Evolutionary conservation across 2,113 vertebrate species (phyloP).

Genomic region (Coturnix japonica): DNA sequence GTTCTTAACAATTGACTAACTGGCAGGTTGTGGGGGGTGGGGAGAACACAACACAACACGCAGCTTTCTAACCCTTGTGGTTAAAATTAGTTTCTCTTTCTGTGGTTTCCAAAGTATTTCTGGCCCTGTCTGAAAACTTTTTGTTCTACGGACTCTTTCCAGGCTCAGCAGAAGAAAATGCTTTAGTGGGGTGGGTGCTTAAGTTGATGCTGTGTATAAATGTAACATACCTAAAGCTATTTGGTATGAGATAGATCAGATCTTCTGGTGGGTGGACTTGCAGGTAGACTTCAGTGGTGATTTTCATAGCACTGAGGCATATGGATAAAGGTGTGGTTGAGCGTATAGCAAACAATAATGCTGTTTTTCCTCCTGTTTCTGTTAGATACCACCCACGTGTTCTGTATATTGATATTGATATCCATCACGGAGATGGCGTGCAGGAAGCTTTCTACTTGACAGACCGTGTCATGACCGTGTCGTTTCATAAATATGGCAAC

Average conservation of each 20-base stretch:
- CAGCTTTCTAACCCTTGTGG: neutral
- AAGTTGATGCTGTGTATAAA: neutral
- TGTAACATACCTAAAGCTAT: accelerated
- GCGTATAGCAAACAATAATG: neutral
- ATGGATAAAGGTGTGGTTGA: neutral
- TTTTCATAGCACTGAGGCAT: neutral
- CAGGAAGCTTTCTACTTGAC: constrained; percentile 99
- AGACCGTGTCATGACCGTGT: constrained; percentile 97
- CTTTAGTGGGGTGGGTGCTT: neutral
- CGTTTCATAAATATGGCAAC: constrained; percentile 99
- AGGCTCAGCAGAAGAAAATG: neutral
- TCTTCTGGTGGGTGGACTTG: neutral
- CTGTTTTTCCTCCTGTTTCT: neutral
- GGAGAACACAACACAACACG: neutral
- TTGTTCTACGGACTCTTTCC: accelerated
- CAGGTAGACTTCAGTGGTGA: accelerated
- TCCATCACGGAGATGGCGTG: constrained; percentile 96
- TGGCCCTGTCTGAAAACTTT: neutral
- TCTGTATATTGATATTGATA: constrained; percentile 98
- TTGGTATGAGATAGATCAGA: neutral
- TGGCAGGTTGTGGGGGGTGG: accelerated
- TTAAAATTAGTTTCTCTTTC: neutral
- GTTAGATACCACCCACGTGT: constrained; percentile 94
- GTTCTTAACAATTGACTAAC: neutral
- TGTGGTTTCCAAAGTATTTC: neutral